phyloP scores from a whole-genome alignment of 2,797 vertebrate species.

The Pyrrhura leucotis region DNA sequence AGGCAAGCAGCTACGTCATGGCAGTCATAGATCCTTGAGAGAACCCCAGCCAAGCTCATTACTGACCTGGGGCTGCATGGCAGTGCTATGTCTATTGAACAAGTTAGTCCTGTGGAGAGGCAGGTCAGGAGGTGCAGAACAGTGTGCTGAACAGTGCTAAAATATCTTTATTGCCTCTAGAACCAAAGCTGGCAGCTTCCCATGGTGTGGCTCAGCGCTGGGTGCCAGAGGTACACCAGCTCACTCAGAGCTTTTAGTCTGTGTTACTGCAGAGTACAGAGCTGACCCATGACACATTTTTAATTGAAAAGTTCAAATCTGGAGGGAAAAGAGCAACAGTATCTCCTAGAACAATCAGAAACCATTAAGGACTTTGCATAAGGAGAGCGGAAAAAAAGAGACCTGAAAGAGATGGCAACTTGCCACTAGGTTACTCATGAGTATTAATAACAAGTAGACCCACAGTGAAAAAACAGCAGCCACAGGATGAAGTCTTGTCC shows the following conservation, averaged over 20 bases:
- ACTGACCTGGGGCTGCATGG: not conserved
- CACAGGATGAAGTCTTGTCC: not conserved
- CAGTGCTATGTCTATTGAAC: not conserved
- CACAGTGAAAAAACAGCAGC: not conserved
- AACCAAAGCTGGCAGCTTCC: not conserved
- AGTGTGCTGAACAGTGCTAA: not conserved
- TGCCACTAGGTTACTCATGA: not conserved
- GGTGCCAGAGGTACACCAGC: not conserved
- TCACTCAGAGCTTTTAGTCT: not conserved
- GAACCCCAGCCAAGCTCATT: accelerated
- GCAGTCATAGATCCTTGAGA: not conserved
- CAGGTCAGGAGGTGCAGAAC: not conserved
- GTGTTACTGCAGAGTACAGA: not conserved
- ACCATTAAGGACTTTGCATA: not conserved
- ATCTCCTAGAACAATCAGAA: not conserved
- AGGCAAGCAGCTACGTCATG: not conserved
- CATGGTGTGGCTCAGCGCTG: not conserved
- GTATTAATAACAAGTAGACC: constrained; percentile 4
- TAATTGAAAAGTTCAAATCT: not conserved
- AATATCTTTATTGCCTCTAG: not conserved
- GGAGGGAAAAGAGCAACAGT: not conserved
- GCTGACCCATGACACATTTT: not conserved
- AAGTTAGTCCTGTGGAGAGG: not conserved
- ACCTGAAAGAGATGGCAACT: not conserved
- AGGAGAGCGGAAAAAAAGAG: not conserved